Conservation (phyloP, 2,888 invertebrate genomes). For the Erebia epiphron region DNA sequence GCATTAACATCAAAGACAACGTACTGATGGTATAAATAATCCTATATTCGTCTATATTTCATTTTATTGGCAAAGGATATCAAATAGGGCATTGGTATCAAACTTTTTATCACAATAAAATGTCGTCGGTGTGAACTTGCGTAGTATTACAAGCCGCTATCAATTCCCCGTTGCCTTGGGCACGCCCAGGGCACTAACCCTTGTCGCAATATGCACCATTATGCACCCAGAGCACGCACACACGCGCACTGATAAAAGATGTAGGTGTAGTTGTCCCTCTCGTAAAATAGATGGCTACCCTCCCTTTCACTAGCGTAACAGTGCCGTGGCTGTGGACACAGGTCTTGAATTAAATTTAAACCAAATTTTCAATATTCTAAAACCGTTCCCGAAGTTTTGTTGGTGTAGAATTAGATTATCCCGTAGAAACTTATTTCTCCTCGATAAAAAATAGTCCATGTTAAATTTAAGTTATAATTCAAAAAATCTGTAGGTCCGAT, state of each 20-base stretch:
- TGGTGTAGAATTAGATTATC: background rate
- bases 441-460: background rate
- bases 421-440: background rate
- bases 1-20: background rate
- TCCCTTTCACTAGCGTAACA: slow-evolving; percentile 77
- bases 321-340: slow-evolving; percentile 61
- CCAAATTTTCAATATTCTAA: slow-evolving; percentile 3
- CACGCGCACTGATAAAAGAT: slow-evolving; percentile 50
- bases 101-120: background rate
- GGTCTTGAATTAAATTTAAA: slow-evolving; percentile 40
- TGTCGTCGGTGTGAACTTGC: background rate
- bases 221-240: slow-evolving; percentile 49
- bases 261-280: slow-evolving; percentile 61
- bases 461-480: too few species aligned
- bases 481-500: too few species aligned
- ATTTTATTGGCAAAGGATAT: too few species aligned
- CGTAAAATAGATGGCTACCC: slow-evolving; percentile 76
- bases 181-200: slow-evolving; percentile 78
- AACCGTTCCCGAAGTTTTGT: background rate
- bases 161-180: slow-evolving; percentile 67
- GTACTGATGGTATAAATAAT: too few species aligned
- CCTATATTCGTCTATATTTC: too few species aligned
- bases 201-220: slow-evolving; percentile 63
- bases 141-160: slow-evolving; percentile 55
- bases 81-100: too few species aligned